Evolutionary conservation across 92 coral and sea anemone species (phyloP), one percentile per base, ranked within the genome.

Genomic region (Porites rus): DNA sequence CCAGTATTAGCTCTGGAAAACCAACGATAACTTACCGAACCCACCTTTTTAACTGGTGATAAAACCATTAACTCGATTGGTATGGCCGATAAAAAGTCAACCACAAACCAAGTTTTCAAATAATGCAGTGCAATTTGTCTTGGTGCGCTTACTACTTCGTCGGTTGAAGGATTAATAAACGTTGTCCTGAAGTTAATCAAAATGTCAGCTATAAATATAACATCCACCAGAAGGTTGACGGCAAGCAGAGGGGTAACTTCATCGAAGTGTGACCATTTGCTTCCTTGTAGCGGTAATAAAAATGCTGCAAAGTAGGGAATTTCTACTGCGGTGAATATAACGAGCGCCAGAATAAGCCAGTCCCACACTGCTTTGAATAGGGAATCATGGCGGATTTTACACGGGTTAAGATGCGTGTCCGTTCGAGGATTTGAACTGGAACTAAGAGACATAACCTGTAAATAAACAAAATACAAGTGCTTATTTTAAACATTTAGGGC

Each of bases 351-450:
- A 11, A 97, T 88, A 8, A 97, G 53, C 99, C 99, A 97, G 74
- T 97, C 99, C 99, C 99, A 97, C 11, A 95, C 91, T n/a, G 99
- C 99, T 79, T 97, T 97, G 90, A 90, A 88, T 13, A 97, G 85
- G 10, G 99, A 97, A 80, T 97, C 99, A 79, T 97, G 98, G 54
- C 95, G 94, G 73, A 97, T 84, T 72, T 98, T 97, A 75, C 96
- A 92, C 1, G 96, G 94, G 56, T 90, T 87, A 69, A 93, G 90
- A 19, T 82, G 91, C 18, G 90, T 85, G 77, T 97, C 95, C 69
- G 91, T 79, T 70, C 98, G 93, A 54, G 89, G 69, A 51, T 93
- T 84, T 20, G 98, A 90, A 22, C 92, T 88, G 7, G 98, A 89
- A 69, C 94, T 95, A 28, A 97, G 81, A 46, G 99, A 97, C 99